Base-by-base conservation (phyloP, 2,888 invertebrate genomes). In the Pelosia muscerda region DNA sequence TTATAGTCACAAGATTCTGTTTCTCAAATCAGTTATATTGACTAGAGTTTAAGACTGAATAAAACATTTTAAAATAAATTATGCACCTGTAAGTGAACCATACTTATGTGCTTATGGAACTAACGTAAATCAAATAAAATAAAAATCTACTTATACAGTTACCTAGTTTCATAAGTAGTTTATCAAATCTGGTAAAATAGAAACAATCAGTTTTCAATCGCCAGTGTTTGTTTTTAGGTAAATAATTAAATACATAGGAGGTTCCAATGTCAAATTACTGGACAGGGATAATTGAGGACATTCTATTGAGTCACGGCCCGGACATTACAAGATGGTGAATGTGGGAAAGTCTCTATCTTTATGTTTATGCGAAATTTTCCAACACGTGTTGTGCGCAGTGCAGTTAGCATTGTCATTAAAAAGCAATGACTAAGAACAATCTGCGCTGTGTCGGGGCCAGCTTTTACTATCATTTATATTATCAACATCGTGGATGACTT, bases 1-100 rank as follows among this genome's bases (percentile, higher is more conserved):
- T 56, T 62, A 62, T 25, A 62, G 38, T 22, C 19, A 13, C n/a
- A 65, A 49, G 19, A 54, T 25, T 19, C n/a, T 54, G 6, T 55
- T n/a, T 23, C 13, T 19, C 9, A 22, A 31, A 28, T 11, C 26
- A 57, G 15, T 57, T 57, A n/a, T n/a, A 25, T 26, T n/a, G 25
- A 28, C 25, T 26, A 15, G 13, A 28, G 28, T 19, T 57, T 28
- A 19, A 57, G 49, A 49, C 19, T 42, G 19, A 19, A 42, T 42
- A 42, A 42, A 42, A 42, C 42, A 42, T 42, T 15, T 19, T 42
- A 19, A 19, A 19, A 42, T 15, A 19, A 42, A 42, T 6, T 19
- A 19, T 42, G 19, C 19, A 42, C 42, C 42, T 42, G 42, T 42
- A 19, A 42, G 19, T 42, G 42, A 42, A 6, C 5, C 13, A 38